Conservation (phyloP, 1,140 invertebrate species). For the Telenomus remus region DNA sequence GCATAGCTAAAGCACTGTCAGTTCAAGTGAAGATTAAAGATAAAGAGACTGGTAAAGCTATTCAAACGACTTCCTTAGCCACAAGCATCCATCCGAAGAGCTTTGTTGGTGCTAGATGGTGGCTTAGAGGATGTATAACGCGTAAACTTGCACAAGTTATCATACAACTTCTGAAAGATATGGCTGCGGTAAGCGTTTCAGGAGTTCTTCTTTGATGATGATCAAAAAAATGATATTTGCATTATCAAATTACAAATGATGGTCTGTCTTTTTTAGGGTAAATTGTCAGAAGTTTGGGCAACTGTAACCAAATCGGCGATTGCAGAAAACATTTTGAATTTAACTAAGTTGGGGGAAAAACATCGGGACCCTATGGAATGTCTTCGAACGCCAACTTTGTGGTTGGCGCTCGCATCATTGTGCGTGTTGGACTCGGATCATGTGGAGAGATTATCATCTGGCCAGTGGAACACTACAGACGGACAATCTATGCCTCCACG, state of each 20-base stretch:
- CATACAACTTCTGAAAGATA: constrained; percentile 90
- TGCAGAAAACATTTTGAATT: constrained; percentile 90
- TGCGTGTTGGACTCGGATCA: constrained; percentile 95
- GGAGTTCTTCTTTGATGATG: neutral
- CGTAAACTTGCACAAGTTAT: constrained; percentile 91
- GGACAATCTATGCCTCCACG: constrained; percentile 80
- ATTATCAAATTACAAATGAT: too few species aligned
- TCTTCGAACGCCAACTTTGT: constrained; percentile 88
- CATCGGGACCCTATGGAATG: constrained; percentile 85
- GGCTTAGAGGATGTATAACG: constrained; percentile 88
- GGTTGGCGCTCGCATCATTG: constrained; percentile 94
- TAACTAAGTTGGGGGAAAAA: constrained; percentile 87
- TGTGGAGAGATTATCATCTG: constrained; percentile 86
- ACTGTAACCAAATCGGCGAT: constrained; percentile 92
- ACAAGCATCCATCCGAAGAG: constrained; percentile 78
- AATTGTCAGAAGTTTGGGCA: constrained; percentile 90
- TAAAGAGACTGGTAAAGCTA: constrained; percentile 80
- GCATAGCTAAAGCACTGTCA: constrained; percentile 89
- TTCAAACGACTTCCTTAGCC: constrained; percentile 78
- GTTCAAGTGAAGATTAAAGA: constrained; percentile 91
- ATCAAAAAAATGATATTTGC: constrained; percentile 4
- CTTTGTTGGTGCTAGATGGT: constrained; percentile 83
- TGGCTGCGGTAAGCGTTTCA: constrained; percentile 85
- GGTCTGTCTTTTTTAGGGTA: constrained; percentile 80
- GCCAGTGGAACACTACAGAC: constrained; percentile 80